Evolutionary conservation across 64 coral and sea anemone genomes (phyloP).

Genomic region (Montipora cactus): DNA sequence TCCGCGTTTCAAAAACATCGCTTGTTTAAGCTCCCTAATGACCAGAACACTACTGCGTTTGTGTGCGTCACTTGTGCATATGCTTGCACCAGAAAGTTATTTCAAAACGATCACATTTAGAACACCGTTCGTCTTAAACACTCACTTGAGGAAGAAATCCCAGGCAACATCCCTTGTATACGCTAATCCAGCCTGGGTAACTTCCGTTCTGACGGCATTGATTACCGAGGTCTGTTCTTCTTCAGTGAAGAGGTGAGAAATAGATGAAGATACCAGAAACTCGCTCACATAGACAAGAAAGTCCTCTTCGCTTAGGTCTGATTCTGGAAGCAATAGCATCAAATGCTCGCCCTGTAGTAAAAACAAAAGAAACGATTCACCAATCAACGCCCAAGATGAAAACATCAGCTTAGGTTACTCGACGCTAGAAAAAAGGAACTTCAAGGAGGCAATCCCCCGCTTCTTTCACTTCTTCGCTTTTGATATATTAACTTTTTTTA

Average conservation of each 20-base stretch:
- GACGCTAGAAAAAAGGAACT: too few species aligned
- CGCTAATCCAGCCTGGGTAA: conserved; percentile 94
- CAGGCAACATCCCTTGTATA: conserved; percentile 99
- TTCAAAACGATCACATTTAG: neutral
- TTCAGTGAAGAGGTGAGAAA: conserved; percentile 92
- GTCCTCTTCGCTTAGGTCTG: conserved; percentile 83
- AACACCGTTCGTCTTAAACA: neutral
- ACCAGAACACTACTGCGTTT: too few species aligned
- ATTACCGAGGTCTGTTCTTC: conserved; percentile 97
- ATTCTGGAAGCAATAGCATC: conserved; percentile 86
- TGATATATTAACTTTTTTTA: too few species aligned
- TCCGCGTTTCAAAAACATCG: too few species aligned
- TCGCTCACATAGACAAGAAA: conserved; percentile 94
- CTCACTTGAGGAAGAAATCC: conserved; percentile 98
- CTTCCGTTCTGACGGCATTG: conserved; percentile 95
- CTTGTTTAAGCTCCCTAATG: too few species aligned
- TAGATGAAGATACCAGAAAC: conserved; percentile 95
- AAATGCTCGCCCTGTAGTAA: conserved; percentile 88
- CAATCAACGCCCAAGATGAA: neutral
- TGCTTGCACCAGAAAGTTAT: neutral
- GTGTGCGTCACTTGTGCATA: too few species aligned
- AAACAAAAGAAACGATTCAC: neutral
- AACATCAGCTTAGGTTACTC: neutral
- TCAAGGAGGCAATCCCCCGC: too few species aligned
- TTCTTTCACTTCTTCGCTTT: too few species aligned